Base-by-base conservation (phyloP, 1,140 invertebrate species). In the Cylas formicarius region DNA sequence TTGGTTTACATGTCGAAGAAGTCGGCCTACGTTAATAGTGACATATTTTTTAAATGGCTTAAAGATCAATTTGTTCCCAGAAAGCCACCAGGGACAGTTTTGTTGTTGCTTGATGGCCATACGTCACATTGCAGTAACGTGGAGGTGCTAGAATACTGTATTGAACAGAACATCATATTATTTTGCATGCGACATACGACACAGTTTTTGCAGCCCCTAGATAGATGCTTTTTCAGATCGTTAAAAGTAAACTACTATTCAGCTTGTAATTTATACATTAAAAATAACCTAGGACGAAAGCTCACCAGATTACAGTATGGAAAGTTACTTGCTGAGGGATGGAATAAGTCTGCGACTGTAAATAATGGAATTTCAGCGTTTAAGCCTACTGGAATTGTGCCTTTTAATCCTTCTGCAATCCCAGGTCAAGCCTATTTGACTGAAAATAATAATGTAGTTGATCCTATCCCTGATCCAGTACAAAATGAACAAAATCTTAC, bases 181-280 rank as follows among this genome's bases (percentile, higher is more conserved):
- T 27, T 63, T 11, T 63, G 44, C 28, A 35, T 63, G 11, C 58
- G 57, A 21, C 62, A 66, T 34, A 61, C 53, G 6, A 53, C 56
- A 1, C 56, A 65, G 45, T 56, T 50, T 44, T 44, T 66, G 9
- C 61, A 66, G 45, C 62, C 62, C 6, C 39, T 65, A 27, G 61
- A 65, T 44, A 34, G 52, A 19, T 32, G 28, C 6, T 42, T 66
- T 35, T 65, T 66, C 44, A 51, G 44, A 32, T 28, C 39, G 11
- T 26, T 50, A n/a, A 53, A 53, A 24, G 17, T 34, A 26, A 27
- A 37, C 23, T 50, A 34, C 13, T 50, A 46, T 32, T 13, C 33
- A 24, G 33, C 37, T 13, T 52, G 40, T 24, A 52, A 48, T 35
- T 38, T 33, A 11, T 52, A 26, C 22, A 38, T 53, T 10, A 50